A percentile compares a stretch with the other conserved stretches of the same genome.
Conservation (phyloP, 2,113 vertebrate genomes). For the Microcebus griseorufus region DNA sequence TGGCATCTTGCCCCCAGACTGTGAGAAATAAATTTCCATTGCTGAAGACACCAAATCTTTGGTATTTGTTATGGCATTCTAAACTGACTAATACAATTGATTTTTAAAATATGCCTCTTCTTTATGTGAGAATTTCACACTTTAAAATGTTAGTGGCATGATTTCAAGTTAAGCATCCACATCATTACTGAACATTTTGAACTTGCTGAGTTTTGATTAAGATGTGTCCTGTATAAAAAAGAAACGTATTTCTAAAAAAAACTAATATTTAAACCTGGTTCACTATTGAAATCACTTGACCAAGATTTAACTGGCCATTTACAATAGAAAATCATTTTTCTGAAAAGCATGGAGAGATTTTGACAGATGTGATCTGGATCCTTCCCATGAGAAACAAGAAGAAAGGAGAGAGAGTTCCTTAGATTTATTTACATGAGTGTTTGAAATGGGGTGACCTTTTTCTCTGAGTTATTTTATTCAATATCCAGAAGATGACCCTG, state of each 20-base stretch:
- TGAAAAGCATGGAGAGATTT: constrained; percentile 16
- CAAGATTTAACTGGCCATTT: neutral
- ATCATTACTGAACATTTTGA: neutral
- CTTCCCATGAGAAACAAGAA: neutral
- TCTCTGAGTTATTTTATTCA: constrained; percentile 49
- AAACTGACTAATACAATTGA: neutral
- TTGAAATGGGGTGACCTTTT: constrained; percentile 23
- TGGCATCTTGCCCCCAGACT: neutral
- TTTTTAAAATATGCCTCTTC: neutral
- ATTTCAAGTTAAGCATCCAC: neutral
- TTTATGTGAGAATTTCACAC: neutral
- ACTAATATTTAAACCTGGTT: neutral
- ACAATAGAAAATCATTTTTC: neutral
- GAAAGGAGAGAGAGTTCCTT: neutral
- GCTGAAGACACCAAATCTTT: neutral
- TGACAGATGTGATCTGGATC: neutral
- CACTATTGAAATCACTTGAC: neutral
- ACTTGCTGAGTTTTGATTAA: neutral
- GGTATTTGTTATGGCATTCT: neutral
- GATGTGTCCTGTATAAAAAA: constrained; percentile 1
- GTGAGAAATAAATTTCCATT: constrained; percentile 20
- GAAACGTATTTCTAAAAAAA: neutral
- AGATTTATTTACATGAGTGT: neutral
- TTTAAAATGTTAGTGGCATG: neutral
- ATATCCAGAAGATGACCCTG: neutral